Conservation (phyloP, 2,888 invertebrate genomes). For the Scaptomyza flava region DNA sequence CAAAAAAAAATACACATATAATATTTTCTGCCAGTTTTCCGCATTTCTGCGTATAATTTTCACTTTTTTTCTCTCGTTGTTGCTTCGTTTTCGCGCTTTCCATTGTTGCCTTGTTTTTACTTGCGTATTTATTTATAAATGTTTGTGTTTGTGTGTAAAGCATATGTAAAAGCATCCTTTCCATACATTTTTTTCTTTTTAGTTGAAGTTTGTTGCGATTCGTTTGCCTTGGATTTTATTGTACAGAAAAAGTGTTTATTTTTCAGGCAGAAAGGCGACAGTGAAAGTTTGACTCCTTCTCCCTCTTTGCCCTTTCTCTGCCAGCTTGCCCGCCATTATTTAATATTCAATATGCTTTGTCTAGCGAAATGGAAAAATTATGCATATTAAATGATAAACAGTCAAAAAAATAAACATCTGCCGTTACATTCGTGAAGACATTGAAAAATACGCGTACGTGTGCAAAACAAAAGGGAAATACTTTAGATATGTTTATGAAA, state of each 20-base stretch:
- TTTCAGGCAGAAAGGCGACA: conserved; percentile 37
- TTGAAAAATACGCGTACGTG: conserved; percentile 51
- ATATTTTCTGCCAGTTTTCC: conserved; percentile 61
- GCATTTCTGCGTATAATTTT: conserved; percentile 73
- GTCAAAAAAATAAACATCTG: conserved; percentile 44
- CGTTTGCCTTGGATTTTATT: conserved; percentile 77
- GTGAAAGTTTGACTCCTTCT: conserved; percentile 38
- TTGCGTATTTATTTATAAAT: conserved; percentile 64
- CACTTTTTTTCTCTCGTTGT: conserved; percentile 63
- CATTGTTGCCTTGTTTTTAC: conserved; percentile 50
- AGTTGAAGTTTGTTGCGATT: conserved; percentile 61
- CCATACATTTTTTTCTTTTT: neutral
- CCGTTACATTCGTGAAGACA: conserved; percentile 24
- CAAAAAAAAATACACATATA: conserved; percentile 25
- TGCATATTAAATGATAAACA: conserved; percentile 73
- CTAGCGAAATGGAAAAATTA: conserved; percentile 77
- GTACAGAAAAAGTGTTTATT: conserved; percentile 64
- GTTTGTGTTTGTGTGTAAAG: conserved; percentile 18
- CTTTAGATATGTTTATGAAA: conserved; percentile 1
- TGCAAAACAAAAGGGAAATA: neutral
- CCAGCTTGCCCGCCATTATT: conserved; percentile 60
- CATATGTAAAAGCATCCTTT: conserved; percentile 52
- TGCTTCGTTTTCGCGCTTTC: conserved; percentile 10
- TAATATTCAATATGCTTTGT: conserved; percentile 80
- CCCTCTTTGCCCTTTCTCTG: neutral